Evolutionary conservation across 1,140 invertebrate species (phyloP), one percentile per base, ranked within the genome.

Genomic region (Drosophila lacteicornis): DNA sequence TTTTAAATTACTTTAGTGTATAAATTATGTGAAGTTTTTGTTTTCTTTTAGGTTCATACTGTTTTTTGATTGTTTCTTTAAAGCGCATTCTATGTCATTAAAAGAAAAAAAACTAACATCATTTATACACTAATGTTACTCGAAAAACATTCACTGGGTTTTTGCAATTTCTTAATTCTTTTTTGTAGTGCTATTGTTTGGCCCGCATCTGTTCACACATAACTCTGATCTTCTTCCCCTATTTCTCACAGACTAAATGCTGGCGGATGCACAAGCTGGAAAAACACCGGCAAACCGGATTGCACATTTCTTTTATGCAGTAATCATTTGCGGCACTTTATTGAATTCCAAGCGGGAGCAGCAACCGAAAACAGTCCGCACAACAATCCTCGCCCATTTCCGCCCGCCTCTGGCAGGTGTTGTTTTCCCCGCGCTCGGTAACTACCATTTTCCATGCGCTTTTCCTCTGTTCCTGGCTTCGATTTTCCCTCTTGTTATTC

Each of bases 281-380:
- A 42, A 50, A 79, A 75, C 55, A 69, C 36, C 50, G 50, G 36
- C 58, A 75, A 75, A 77, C 74, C 70, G 68, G 50, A 61, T 79
- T 79, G 76, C 75, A 78, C 75, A 78, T 70, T 79, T 67, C 57
- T 67, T 80, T 84, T 80, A 57, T 79, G 56, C 63, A 55, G 78
- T 79, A 79, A 85, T 85, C 79, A 75, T 67, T 78, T 70, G 65
- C 69, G 74, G 74, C 59, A 75, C 69, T 88, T 88, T 88, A 88
- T 88, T 88, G 84, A 88, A 88, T 78, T 75, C 77, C 71, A 57
- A 47, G 43, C 67, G 71, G 62, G 38, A 63, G 49, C 42, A 15
- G 43, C 49, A 69, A 51, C 58, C 51, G 47, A 79, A 79, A 79
- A 63, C 58, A 79, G 46, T 47, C 67, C 70, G 67, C 67, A 73